Evolutionary conservation across 2,888 invertebrate genomes (phyloP), one percentile per base, ranked within the genome.

Genomic region (Eupithecia exiguata): DNA sequence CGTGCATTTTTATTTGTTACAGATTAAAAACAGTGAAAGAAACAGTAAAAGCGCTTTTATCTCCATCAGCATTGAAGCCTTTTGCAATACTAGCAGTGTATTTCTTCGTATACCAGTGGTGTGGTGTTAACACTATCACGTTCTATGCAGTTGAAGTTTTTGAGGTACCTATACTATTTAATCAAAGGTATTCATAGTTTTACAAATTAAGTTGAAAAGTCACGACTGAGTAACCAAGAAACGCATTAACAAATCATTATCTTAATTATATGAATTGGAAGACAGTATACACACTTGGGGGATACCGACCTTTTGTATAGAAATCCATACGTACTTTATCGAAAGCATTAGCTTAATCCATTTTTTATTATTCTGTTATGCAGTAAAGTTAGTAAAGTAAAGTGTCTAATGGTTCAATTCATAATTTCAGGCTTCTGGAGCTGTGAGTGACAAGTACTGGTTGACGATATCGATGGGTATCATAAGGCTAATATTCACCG

Each of bases 41-140:
- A 81, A 95, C 95, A 16, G 73, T 96, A 5, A 89, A 91, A 62
- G 96, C 96, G 0, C 78, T 96, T 1, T n/a, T 96, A 14, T 92
- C 95, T 0, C 96, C 96, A 0, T 96, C 96, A 10, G 94, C 96
- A 0, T 82, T 96, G 67, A 96, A 96, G 79, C 96, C 96, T 0
- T 96, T 96, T 81, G 87, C 92, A 0, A 95, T 96, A 67, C 88
- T 96, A 1, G 95, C 95, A 3, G 79, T 96, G 0, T 96, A 96
- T 84, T 96, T 96, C 88, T 93, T 96, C 84, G 95, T 96, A 69
- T 96, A 96, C 85, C 96, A 96, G 83, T 96, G 96, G 94, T 96
- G 96, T 70, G 96, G 96, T 0, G 96, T 96, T 16, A 96, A 96
- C 79, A 95, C 96, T 0, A 92, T 96, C 38, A 96, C 96, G 0